Percentiles rank a stretch among this genome's conserved stretches.
phyloP scores from a whole-genome alignment of 2,113 vertebrate species.

The Oryzias woworae region DNA sequence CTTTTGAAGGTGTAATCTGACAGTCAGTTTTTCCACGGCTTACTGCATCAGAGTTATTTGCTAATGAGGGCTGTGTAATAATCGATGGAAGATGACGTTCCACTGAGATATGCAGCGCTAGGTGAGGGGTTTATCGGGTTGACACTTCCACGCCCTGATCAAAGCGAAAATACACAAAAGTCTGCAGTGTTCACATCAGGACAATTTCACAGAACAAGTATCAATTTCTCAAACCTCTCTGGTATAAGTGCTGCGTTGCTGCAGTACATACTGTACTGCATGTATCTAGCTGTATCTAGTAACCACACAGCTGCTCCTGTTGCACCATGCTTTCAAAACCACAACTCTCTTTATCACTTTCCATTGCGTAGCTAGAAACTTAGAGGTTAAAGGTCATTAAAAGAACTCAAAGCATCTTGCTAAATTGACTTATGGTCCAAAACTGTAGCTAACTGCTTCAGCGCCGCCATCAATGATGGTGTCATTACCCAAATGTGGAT shows the following conservation, averaged over 20 bases:
- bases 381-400: constrained; percentile 54
- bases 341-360: constrained; percentile 70
- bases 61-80: constrained; percentile 3
- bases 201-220: neutral
- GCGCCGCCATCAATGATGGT: too few species aligned
- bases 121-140: constrained; percentile 34
- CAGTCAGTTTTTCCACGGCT: neutral
- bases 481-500: constrained; percentile 55
- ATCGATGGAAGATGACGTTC: constrained; percentile 25
- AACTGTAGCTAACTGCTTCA: neutral
- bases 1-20: neutral
- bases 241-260: constrained; percentile 50
- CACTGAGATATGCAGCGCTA: constrained; percentile 19
- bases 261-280: constrained; percentile 71
- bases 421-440: constrained; percentile 3
- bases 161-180: neutral
- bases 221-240: constrained; percentile 22
- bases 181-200: neutral
- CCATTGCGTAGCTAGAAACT: constrained; percentile 51
- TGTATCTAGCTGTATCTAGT: constrained; percentile 60
- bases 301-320: constrained; percentile 73
- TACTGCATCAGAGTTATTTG: neutral
- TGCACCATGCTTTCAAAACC: constrained; percentile 70
- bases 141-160: neutral
- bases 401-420: constrained; percentile 15